Conservation (phyloP, 2,888 invertebrate species). For the Dicranocentrus wangi region DNA sequence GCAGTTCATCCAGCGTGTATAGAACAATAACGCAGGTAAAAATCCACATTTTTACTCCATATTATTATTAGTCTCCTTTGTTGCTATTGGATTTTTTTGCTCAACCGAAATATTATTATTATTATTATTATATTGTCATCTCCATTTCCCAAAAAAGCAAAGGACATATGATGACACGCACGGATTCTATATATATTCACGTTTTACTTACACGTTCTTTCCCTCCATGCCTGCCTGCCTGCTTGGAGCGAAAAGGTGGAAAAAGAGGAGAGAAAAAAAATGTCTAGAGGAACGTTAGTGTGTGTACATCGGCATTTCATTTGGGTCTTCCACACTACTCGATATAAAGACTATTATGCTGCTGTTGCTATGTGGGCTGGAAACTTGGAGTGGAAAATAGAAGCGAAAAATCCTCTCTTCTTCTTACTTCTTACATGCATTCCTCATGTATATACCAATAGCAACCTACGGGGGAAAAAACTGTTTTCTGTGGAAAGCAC, state of each 20-base stretch:
- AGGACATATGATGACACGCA: background rate
- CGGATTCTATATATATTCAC: background rate
- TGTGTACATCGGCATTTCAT: conserved; percentile 10
- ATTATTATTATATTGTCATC: conserved; percentile 12
- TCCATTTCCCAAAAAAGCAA: conserved; percentile 4
- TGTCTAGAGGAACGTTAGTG: background rate
- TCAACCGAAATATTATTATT: no score
- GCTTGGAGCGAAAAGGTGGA: conserved; percentile 6
- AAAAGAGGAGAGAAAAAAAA: conserved; percentile 1
- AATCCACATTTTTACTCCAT: no score
- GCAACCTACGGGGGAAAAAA: conserved; percentile 5
- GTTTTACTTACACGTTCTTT: background rate
- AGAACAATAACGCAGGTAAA: no score
- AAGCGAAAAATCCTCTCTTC: conserved; percentile 20
- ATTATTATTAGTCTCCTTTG: no score
- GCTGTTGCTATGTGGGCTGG: conserved; percentile 56
- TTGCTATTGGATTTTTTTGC: no score
- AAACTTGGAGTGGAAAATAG: conserved; percentile 36
- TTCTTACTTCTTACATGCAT: conserved; percentile 1
- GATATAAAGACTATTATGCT: conserved; percentile 18
- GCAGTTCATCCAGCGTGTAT: no score
- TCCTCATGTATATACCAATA: no score
- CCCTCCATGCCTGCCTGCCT: background rate
- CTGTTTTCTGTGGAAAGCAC: conserved; percentile 25
- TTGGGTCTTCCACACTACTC: conserved; percentile 12